Conservation (phyloP, 1,140 invertebrate species). For the Bombus consobrinus region DNA sequence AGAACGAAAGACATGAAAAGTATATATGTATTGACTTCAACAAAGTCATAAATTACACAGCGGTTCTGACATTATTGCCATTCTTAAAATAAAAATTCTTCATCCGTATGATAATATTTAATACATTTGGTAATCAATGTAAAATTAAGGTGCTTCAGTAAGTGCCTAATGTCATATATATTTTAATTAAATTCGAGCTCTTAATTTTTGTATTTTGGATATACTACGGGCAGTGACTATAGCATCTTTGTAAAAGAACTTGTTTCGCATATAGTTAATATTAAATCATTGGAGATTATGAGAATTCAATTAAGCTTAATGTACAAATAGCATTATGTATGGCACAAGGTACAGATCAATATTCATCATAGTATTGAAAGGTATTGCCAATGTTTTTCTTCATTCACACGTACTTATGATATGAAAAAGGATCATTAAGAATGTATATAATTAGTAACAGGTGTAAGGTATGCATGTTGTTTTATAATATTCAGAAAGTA, state of each 20-base stretch:
- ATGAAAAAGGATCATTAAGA: constrained; percentile 27
- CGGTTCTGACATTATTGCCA: constrained; percentile 18
- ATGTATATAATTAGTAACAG: constrained; percentile 31
- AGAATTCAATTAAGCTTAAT: constrained; percentile 53
- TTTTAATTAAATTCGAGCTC: constrained; percentile 36
- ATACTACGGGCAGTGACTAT: constrained; percentile 68
- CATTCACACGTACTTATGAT: constrained; percentile 2
- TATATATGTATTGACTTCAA: background rate
- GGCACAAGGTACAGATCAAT: constrained; percentile 62
- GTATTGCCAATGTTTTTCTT: constrained; percentile 50
- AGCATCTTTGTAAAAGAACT: constrained; percentile 59
- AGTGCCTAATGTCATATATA: constrained; percentile 24
- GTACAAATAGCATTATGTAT: constrained; percentile 53
- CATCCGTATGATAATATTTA: background rate
- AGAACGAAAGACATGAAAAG: background rate
- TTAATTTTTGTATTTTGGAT: constrained; percentile 42
- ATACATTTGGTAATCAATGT: background rate
- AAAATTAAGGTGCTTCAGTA: background rate
- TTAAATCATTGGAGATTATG: constrained; percentile 28
- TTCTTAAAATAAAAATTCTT: constrained; percentile 9
- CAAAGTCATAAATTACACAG: background rate
- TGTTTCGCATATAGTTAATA: constrained; percentile 45
- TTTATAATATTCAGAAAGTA: constrained; percentile 4
- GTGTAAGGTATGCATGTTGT: constrained; percentile 15
- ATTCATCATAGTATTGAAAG: constrained; percentile 20